Evolutionary conservation across 2,113 vertebrate genomes (phyloP).

Genomic region (Colinus virginianus): DNA sequence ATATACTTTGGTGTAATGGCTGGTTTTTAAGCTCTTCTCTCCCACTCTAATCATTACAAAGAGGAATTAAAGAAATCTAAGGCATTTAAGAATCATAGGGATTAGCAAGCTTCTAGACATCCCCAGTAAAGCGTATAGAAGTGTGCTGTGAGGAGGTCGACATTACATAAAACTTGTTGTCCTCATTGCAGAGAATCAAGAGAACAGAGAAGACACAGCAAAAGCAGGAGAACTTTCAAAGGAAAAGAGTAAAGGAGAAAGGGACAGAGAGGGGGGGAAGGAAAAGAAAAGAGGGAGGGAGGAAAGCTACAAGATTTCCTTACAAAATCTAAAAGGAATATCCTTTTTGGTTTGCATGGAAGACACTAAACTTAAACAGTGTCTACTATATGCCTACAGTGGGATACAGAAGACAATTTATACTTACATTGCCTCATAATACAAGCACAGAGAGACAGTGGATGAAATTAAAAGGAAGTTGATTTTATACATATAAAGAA

Average conservation of each 20-base stretch:
- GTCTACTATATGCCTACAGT: background rate
- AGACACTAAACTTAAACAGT: background rate
- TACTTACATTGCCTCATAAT: background rate
- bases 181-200: background rate
- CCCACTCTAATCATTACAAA: background rate
- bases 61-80: background rate
- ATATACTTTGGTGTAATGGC: background rate
- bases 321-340: background rate
- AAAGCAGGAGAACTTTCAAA: background rate
- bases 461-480: slow-evolving; percentile 52
- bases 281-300: background rate
- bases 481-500: slow-evolving; percentile 39
- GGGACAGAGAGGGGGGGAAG: no score
- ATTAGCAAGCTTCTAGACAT: background rate
- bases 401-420: background rate
- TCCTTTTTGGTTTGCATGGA: background rate
- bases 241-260: background rate
- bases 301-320: background rate
- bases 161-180: background rate
- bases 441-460: slow-evolving; percentile 3
- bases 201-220: background rate
- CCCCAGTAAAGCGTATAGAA: background rate
- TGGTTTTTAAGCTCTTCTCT: slow-evolving; percentile 20
- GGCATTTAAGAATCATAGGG: background rate
- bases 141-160: background rate